These are phyloP conservation scores for Anoura caudifer DNA, from an alignment of 2,113 vertebrate species.

Conservation along the genomic window DNA sequence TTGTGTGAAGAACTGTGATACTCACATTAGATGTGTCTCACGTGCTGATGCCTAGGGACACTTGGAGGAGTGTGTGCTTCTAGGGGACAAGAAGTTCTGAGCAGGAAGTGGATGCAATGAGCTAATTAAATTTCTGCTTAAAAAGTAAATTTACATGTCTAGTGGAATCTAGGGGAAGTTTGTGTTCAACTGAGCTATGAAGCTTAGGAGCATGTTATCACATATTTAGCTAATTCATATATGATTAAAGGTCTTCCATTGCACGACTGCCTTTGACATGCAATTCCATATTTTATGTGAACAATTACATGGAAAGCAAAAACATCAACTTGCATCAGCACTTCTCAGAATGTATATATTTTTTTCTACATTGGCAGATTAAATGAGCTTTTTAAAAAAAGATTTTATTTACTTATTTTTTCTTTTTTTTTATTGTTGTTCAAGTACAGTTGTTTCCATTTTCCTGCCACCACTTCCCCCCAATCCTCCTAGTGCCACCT, in stretches of 20 bases:
- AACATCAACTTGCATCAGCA: background rate
- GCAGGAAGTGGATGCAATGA: background rate
- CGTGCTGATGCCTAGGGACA: background rate
- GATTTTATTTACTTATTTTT: no score
- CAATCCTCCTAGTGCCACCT: no score
- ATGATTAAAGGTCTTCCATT: background rate
- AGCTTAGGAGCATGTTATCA: background rate
- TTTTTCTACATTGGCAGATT: background rate
- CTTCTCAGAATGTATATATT: background rate
- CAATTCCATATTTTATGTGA: background rate
- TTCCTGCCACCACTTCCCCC: no score
- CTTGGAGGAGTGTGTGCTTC: background rate
- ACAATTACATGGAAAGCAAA: background rate
- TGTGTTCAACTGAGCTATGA: background rate
- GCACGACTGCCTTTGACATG: background rate
- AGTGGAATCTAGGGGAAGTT: background rate
- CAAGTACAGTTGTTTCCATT: no score
- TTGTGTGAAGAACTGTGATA: background rate
- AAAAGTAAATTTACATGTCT: background rate
- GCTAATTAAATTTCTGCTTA: background rate
- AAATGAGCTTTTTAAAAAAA: background rate
- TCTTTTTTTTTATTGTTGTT: no score
- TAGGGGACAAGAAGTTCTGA: background rate
- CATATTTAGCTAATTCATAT: background rate
- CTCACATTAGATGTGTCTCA: background rate